Evolutionary conservation across 1,140 invertebrate species (phyloP).

Genomic region (Temnothorax curvispinosus): DNA sequence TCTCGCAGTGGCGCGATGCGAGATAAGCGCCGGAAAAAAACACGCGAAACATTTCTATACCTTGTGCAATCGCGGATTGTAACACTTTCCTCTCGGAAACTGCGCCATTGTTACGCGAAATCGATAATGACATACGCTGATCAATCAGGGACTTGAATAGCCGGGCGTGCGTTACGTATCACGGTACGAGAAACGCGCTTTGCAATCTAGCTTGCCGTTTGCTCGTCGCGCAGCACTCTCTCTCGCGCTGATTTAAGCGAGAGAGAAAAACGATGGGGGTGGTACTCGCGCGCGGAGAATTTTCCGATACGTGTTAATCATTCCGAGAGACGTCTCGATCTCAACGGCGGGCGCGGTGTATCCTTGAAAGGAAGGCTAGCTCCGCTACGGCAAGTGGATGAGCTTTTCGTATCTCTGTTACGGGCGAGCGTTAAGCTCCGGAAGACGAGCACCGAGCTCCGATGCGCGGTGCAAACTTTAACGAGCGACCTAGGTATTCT

Average conservation of each 20-base stretch:
- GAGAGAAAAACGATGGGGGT: background rate
- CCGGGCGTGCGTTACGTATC: background rate
- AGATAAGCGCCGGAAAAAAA: background rate
- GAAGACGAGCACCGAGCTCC: conserved; percentile 43
- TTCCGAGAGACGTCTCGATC: conserved; percentile 38
- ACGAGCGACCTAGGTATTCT: conserved; percentile 61
- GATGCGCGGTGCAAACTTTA: conserved; percentile 60
- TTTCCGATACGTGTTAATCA: conserved; percentile 53
- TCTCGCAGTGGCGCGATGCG: background rate
- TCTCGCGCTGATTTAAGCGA: conserved; percentile 31
- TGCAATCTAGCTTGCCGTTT: background rate
- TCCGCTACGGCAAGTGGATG: background rate
- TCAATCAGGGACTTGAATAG: conserved; percentile 35
- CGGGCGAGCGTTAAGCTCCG: conserved; percentile 61
- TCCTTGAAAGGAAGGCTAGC: background rate
- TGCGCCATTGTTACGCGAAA: conserved; percentile 6
- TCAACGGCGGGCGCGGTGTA: background rate
- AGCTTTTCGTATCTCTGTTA: conserved; percentile 45
- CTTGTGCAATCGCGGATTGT: background rate
- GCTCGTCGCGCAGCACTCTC: background rate
- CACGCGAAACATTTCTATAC: background rate
- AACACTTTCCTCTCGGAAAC: background rate
- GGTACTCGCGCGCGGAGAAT: conserved; percentile 9
- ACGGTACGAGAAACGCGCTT: conserved; percentile 9
- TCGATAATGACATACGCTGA: conserved; percentile 42